Percentiles rank a stretch among this genome's conserved stretches.
These are phyloP conservation scores for Pachypanchax playfairii DNA, from an alignment of 2,113 vertebrate genomes.

Conservation along the genomic window DNA sequence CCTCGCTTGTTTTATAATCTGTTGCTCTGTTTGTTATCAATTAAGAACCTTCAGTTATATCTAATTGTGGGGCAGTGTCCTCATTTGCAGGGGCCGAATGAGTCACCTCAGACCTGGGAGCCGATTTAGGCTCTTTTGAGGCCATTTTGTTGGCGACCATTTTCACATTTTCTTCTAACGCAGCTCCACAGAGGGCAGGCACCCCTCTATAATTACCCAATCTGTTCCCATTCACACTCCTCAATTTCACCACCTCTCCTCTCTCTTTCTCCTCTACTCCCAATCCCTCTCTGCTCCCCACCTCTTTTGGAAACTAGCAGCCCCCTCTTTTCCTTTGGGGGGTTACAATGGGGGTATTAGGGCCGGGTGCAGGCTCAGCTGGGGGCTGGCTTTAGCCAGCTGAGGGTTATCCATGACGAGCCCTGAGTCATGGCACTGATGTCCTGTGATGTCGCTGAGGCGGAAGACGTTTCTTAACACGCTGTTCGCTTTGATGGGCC, in stretches of 20 bases:
- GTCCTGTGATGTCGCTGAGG: slow-evolving; percentile 81
- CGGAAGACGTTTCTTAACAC: slow-evolving; percentile 79
- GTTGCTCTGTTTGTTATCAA: slow-evolving; percentile 69
- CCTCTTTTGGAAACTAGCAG: slow-evolving; percentile 62
- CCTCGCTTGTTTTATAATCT: slow-evolving; percentile 39
- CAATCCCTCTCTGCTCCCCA: slow-evolving; percentile 52
- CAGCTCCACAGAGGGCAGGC: slow-evolving; percentile 66
- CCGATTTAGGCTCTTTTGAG: slow-evolving; percentile 71
- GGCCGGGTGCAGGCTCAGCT: slow-evolving; percentile 72
- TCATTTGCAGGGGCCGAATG: slow-evolving; percentile 45
- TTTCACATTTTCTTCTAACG: slow-evolving; percentile 70
- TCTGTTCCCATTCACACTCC: slow-evolving; percentile 77
- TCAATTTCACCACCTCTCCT: slow-evolving; percentile 65
- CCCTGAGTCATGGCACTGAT: slow-evolving; percentile 67
- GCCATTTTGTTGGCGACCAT: slow-evolving; percentile 75
- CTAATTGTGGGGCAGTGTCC: slow-evolving; percentile 64
- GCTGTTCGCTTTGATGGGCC: slow-evolving; percentile 73
- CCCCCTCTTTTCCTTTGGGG: slow-evolving; percentile 30
- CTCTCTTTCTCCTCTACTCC: slow-evolving; percentile 34
- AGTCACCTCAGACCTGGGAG: slow-evolving; percentile 55
- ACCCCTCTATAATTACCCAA: slow-evolving; percentile 76
- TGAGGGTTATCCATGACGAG: slow-evolving; percentile 73
- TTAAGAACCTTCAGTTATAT: slow-evolving; percentile 57
- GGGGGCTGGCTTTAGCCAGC: slow-evolving; percentile 75
- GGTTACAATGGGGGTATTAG: slow-evolving; percentile 77